Evolutionary conservation across 1,140 invertebrate genomes (phyloP).

Genomic region (Cheumatopsyche charites): DNA sequence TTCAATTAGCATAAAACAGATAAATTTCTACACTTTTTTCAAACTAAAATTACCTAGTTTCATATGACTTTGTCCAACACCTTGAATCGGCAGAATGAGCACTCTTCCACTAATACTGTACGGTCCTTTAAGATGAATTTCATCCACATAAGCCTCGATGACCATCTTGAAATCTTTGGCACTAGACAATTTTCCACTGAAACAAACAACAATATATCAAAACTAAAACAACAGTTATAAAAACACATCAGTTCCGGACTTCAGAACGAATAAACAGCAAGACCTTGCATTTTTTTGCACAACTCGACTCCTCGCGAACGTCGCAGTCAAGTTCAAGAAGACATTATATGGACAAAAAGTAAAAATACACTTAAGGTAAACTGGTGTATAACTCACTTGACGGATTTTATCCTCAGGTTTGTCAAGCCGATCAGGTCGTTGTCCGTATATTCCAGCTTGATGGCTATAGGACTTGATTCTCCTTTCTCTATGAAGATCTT

Average conservation of each 20-base stretch:
- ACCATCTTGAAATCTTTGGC: slow-evolving; percentile 43
- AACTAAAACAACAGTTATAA: not conserved
- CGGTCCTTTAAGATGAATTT: slow-evolving; percentile 54
- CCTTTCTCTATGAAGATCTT: slow-evolving; percentile 41
- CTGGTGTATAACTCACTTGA: slow-evolving; percentile 45
- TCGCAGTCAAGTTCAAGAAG: too few relatives aligned
- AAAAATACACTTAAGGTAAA: too few relatives aligned
- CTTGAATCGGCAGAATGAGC: slow-evolving; percentile 63
- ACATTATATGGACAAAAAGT: too few relatives aligned
- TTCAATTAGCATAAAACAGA: not conserved
- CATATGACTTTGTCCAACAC: slow-evolving; percentile 60
- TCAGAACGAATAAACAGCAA: not conserved
- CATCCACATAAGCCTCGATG: slow-evolving; percentile 13
- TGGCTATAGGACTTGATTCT: slow-evolving; percentile 38
- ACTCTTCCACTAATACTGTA: slow-evolving; percentile 62
- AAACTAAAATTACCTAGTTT: slow-evolving; percentile 58
- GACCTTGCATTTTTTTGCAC: not conserved
- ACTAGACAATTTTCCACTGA: slow-evolving; percentile 46
- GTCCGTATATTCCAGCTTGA: slow-evolving; percentile 41
- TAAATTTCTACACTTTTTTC: slow-evolving; percentile 10
- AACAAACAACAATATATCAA: slow-evolving; percentile 1
- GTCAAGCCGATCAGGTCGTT: slow-evolving; percentile 37
- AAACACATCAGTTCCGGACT: too few relatives aligned
- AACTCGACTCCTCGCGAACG: too few relatives aligned
- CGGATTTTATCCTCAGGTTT: slow-evolving; percentile 9